Conservation (phyloP, 2,797 vertebrate species). For the Notolepis coatsorum region DNA sequence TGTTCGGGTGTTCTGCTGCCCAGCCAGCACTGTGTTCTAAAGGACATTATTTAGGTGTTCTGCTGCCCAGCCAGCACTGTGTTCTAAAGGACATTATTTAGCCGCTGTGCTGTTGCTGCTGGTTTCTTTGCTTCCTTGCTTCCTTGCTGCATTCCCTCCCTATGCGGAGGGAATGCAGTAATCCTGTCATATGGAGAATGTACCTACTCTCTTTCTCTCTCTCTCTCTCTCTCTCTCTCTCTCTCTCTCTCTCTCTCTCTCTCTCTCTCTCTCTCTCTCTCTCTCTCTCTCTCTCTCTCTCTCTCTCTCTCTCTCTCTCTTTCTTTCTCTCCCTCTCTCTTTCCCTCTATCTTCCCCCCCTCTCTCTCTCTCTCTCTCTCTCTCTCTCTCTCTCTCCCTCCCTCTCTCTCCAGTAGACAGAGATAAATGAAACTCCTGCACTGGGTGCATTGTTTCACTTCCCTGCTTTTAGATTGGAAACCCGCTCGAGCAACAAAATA, state of each 20-base stretch:
- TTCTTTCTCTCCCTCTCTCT: background rate
- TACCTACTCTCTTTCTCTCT: conserved; percentile 1
- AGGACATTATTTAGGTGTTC: conserved; percentile 25
- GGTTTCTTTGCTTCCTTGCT: conserved; percentile 49
- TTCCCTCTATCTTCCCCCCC: too few species aligned
- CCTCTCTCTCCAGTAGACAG: conserved; percentile 65
- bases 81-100: conserved; percentile 38
- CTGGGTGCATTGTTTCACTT: conserved; percentile 72
- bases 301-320: background rate
- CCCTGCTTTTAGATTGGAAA: conserved; percentile 80
- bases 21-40: background rate
- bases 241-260: conserved; percentile 25
- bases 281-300: background rate
- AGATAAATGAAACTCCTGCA: conserved; percentile 79
- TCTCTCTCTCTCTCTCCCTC: conserved; percentile 29
- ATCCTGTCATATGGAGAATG: conserved; percentile 49
- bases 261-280: conserved; percentile 24
- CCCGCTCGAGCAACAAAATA: conserved; percentile 76
- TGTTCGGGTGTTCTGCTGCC: background rate
- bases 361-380: conserved; percentile 11
- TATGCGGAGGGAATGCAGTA: conserved; percentile 75
- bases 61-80: background rate
- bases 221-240: conserved; percentile 14
- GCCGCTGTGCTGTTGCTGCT: conserved; percentile 31
- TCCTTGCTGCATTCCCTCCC: too few species aligned